Conservation (phyloP, 2,888 invertebrate species). For the Scaptomyza reducta region DNA sequence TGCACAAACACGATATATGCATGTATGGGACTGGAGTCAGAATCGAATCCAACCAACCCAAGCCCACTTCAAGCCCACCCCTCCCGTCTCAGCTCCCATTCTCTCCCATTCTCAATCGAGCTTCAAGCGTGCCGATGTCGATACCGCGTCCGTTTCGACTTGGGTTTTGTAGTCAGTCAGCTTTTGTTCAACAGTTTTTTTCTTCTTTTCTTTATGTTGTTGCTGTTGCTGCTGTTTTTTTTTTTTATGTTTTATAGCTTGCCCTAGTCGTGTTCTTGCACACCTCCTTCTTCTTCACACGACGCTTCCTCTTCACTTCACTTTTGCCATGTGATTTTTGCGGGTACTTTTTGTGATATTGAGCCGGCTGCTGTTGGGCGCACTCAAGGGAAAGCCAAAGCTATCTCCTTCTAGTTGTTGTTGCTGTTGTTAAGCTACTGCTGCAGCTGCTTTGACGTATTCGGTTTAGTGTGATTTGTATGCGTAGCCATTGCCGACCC, state of each 20-base stretch:
- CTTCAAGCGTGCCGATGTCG: constrained; percentile 56
- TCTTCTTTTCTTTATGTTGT: constrained; percentile 22
- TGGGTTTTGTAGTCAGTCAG: constrained; percentile 72
- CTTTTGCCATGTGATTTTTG: constrained; percentile 42
- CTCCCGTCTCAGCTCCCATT: constrained; percentile 21
- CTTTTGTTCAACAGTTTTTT: constrained; percentile 60
- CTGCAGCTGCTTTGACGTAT: constrained; percentile 65
- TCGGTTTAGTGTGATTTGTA: constrained; percentile 75
- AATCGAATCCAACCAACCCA: constrained; percentile 57
- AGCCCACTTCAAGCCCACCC: constrained; percentile 1
- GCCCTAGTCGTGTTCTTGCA: constrained; percentile 8
- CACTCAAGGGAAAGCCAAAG: constrained; percentile 72
- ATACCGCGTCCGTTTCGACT: constrained; percentile 70
- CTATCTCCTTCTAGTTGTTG: constrained; percentile 27
- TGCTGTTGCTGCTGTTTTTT: constrained; percentile 19
- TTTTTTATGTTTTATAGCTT: constrained; percentile 21
- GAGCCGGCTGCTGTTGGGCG: constrained; percentile 57
- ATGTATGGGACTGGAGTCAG: constrained; percentile 51
- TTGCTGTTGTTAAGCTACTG: constrained; percentile 41
- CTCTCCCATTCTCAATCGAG: constrained; percentile 30
- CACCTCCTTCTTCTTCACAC: constrained; percentile 3
- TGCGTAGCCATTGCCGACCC: constrained; percentile 29
- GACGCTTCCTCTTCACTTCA: not conserved
- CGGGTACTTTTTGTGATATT: constrained; percentile 64
- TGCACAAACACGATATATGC: constrained; percentile 75